Conservation (phyloP, 1,140 invertebrate species). For the Brachionus koreanus region DNA sequence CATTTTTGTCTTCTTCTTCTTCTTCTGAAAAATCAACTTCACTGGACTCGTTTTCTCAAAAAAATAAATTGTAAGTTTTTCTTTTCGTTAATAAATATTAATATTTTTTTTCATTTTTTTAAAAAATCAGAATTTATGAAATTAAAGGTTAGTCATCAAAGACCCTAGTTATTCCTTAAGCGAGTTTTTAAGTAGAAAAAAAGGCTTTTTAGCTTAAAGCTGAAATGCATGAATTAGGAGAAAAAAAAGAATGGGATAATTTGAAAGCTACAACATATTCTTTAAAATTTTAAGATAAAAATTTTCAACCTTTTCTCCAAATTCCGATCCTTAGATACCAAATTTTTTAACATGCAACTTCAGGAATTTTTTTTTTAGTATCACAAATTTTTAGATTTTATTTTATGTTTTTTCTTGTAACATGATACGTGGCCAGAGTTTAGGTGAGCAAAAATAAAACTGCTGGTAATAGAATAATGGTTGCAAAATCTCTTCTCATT, state of each 20-base stretch:
- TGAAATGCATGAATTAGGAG: background rate
- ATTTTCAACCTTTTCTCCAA: too few species aligned
- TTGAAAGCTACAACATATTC: too few species aligned
- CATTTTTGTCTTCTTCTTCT: constrained; percentile 35
- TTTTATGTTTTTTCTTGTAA: too few species aligned
- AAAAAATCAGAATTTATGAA: constrained; percentile 7
- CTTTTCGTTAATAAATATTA: background rate
- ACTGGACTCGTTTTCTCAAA: background rate
- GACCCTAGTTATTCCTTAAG: background rate
- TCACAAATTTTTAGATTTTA: too few species aligned
- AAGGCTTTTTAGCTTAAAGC: background rate
- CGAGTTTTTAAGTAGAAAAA: background rate
- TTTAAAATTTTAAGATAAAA: too few species aligned
- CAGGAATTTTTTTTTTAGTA: too few species aligned
- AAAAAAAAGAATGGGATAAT: background rate
- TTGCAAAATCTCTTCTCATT: too few species aligned
- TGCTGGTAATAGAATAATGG: too few species aligned
- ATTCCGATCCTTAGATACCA: too few species aligned
- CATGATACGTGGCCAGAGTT: too few species aligned
- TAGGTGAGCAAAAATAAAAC: too few species aligned
- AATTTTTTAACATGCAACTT: too few species aligned
- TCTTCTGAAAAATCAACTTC: constrained; percentile 27
- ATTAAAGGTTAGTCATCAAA: constrained; percentile 23
- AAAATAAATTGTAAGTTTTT: constrained; percentile 36
- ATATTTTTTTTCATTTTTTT: background rate